Percentiles rank a stretch among this genome's conserved stretches.
Conservation (phyloP, 2,888 invertebrate genomes). For the Siphlonurus alternatus region DNA sequence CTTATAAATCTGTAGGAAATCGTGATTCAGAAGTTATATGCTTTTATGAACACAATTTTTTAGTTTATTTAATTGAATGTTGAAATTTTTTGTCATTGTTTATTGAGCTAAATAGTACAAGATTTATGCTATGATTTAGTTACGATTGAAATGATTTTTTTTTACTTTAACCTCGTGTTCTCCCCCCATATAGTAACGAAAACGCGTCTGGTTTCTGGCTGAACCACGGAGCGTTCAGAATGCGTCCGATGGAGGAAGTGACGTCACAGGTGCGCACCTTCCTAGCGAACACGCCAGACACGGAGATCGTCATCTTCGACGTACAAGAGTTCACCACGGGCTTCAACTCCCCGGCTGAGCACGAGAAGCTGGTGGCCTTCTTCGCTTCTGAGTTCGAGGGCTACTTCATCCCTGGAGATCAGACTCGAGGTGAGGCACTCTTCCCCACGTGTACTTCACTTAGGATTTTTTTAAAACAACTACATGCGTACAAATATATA, state of each 20-base stretch:
- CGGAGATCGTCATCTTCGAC: constrained; percentile 41
- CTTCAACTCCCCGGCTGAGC: constrained; percentile 27
- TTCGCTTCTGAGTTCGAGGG: constrained; percentile 23
- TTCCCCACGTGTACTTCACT: no score
- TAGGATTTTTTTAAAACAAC: no score
- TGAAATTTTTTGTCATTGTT: no score
- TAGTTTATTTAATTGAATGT: no score
- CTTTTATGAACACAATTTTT: no score
- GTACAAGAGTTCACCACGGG: constrained; percentile 42
- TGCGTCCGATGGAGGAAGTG: constrained; percentile 30
- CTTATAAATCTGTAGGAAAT: no score
- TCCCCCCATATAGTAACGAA: no score
- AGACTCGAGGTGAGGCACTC: neutral
- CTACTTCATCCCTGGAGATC: constrained; percentile 21
- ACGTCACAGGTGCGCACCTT: constrained; percentile 35
- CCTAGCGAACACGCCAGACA: constrained; percentile 36
- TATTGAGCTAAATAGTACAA: no score
- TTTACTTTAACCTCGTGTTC: neutral
- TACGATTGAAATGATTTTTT: neutral
- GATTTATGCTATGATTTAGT: no score
- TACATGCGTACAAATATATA: no score
- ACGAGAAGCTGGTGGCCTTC: constrained; percentile 25
- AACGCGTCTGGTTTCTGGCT: constrained; percentile 31
- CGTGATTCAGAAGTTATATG: no score
- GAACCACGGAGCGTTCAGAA: constrained; percentile 35